Evolutionary conservation across 2,888 invertebrate genomes (phyloP), one percentile per base, ranked within the genome.

Genomic region (Ectemnius lituratus): DNA sequence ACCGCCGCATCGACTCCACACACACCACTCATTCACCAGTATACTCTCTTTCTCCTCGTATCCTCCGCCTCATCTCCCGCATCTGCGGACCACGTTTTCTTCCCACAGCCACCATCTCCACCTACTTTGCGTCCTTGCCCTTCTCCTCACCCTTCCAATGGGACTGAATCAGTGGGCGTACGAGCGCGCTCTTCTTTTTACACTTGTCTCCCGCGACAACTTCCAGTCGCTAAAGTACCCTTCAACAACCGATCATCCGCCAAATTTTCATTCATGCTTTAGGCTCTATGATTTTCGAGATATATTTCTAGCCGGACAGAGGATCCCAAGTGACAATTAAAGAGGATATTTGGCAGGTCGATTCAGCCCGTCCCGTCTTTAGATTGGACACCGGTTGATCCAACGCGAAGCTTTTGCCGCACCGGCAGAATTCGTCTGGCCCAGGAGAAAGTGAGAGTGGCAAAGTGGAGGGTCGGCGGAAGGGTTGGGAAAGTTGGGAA

Each of bases 1-100:
- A 86, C 79, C 83, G 75, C 82, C 83, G 75, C 82, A 84, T 79
- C 84, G 76, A 75, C 70, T 77, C 70, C 81, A 80, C 78, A 16
- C 14, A 80, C 81, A 81, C 81, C 75, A 78, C 72, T 76, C 82
- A 67, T 73, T 75, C 75, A 77, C 78, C 73, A 49, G 63, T 23
- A 70, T 74, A 62, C 74, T 23, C 65, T 59, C 27, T 60, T 74
- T 72, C 59, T 28, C 57, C 70, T 60, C 70, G 8, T 37, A 37
- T 8, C 37, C 59, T 18, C 47, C 63, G n/a, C 70, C 57, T 37
- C 57, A 60, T 13, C 64, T 52, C 57, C 61, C 49, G 16, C 27
- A 47, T 16, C 18, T 56, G 13, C 49, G 61, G 5, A 47, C 56
- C 8, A 23, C 52, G 8, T 20, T 46, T 8, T 62, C 37, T 11